Conservation (phyloP, 2,113 vertebrate genomes). For the Martes martes region DNA sequence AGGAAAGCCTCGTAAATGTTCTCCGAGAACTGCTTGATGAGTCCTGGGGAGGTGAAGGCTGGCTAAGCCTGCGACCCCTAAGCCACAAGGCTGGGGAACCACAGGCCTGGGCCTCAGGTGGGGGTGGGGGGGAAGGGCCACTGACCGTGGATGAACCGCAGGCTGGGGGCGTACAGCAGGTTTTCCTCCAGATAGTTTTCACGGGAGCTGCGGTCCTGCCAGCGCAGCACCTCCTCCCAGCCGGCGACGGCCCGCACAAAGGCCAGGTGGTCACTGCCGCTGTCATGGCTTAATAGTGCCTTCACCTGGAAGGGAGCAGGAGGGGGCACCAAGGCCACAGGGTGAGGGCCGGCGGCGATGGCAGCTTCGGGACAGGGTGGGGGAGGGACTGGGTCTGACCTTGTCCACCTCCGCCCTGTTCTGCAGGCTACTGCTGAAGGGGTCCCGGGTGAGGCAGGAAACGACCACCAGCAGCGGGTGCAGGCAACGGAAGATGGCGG, state of each 20-base stretch:
- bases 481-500: constrained; percentile 92
- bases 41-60: constrained; percentile 81
- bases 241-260: constrained; percentile 89
- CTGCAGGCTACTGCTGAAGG: constrained; percentile 94
- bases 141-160: constrained; percentile 94
- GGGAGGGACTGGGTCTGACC: constrained; percentile 79
- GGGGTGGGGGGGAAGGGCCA: background rate
- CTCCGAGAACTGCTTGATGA: constrained; percentile 95
- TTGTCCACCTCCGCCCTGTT: constrained; percentile 89
- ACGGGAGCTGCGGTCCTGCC: constrained; percentile 81
- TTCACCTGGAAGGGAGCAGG: constrained; percentile 85
- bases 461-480: constrained; percentile 91
- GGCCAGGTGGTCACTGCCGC: constrained; percentile 92
- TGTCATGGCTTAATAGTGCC: constrained; percentile 86
- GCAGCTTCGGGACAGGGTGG: background rate
- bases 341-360: fast-evolving
- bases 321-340: fast-evolving
- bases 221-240: constrained; percentile 88
- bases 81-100: background rate
- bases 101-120: background rate
- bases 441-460: constrained; percentile 95
- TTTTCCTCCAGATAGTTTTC: constrained; percentile 88
- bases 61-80: background rate
- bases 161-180: constrained; percentile 86
- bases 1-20: constrained; percentile 91